These are phyloP conservation scores for Setophaga petechia DNA, from an alignment of 2,113 vertebrate species.

Conservation along the genomic window DNA sequence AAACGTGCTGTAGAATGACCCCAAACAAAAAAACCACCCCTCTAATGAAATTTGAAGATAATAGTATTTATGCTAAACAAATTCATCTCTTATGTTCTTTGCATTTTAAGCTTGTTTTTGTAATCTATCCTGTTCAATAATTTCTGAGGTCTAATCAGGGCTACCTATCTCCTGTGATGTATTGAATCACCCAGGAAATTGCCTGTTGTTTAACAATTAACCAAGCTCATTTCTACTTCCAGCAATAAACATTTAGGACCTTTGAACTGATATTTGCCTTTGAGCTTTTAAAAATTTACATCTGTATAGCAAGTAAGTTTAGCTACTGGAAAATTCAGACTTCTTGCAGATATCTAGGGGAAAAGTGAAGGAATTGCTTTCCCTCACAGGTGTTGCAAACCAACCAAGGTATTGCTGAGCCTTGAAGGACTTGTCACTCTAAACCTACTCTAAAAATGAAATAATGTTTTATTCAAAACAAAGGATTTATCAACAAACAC, in stretches of 20 bases:
- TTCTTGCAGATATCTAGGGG: neutral
- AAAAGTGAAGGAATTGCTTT: neutral
- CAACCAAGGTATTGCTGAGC: neutral
- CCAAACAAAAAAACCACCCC: rapidly evolving
- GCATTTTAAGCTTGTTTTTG: neutral
- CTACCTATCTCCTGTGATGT: neutral
- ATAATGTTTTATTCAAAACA: slow-evolving; percentile 20
- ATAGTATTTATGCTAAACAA: neutral
- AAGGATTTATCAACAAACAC: slow-evolving; percentile 30
- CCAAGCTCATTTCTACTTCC: neutral
- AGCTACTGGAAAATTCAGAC: neutral
- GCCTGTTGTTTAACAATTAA: neutral
- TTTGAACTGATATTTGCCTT: slow-evolving; percentile 1
- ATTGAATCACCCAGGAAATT: slow-evolving; percentile 8
- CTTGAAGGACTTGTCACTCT: neutral
- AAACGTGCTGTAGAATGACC: neutral
- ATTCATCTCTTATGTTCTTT: neutral
- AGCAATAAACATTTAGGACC: slow-evolving; percentile 2
- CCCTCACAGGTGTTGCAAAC: neutral
- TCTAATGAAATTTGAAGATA: neutral
- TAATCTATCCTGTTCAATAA: neutral
- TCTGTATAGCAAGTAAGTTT: neutral
- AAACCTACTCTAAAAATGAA: neutral
- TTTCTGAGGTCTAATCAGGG: neutral
- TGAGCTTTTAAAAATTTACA: neutral